A percentile compares a stretch with the other conserved stretches of the same genome.
These are phyloP conservation scores for Ornithoptera alexandrae DNA, from an alignment of 2,888 invertebrate genomes.

Conservation along the genomic window DNA sequence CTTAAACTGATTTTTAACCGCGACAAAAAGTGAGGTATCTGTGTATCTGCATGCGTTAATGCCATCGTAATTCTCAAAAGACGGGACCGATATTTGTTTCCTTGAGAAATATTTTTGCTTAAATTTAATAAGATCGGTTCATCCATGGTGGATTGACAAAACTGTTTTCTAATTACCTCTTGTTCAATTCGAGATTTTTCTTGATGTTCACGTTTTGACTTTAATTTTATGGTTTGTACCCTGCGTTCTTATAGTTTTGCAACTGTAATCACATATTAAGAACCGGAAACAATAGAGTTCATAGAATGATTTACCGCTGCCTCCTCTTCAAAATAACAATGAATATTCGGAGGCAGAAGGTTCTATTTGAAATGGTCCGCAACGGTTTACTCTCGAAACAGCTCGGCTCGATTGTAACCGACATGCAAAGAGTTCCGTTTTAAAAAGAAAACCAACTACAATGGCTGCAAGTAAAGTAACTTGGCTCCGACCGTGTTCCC, in stretches of 20 bases:
- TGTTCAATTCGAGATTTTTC: too few species aligned
- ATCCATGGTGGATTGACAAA: too few species aligned
- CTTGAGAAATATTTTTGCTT: too few species aligned
- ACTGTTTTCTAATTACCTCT: too few species aligned
- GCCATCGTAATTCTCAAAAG: too few species aligned
- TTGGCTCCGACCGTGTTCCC: slow-evolving; percentile 55
- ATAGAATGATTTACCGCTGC: slow-evolving; percentile 50
- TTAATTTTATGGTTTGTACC: slow-evolving; percentile 47
- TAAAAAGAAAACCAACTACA: slow-evolving; percentile 62
- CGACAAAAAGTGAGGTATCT: too few species aligned
- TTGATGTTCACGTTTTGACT: too few species aligned
- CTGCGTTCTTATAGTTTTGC: slow-evolving; percentile 56
- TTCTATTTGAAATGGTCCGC: slow-evolving; percentile 61
- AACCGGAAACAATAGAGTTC: slow-evolving; percentile 37
- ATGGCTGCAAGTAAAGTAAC: slow-evolving; percentile 61
- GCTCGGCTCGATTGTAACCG: slow-evolving; percentile 58
- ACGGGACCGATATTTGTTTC: too few species aligned
- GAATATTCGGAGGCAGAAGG: slow-evolving; percentile 59
- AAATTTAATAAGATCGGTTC: too few species aligned
- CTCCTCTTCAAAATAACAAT: slow-evolving; percentile 49
- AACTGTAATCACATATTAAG: slow-evolving; percentile 1
- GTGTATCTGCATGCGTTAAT: too few species aligned
- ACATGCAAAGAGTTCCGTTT: slow-evolving; percentile 67
- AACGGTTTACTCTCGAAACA: slow-evolving; percentile 65
- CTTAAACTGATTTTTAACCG: slow-evolving; percentile 50